Percentiles rank a stretch among this genome's conserved stretches.
Evolutionary conservation across 2,797 vertebrate species (phyloP).

Genomic region (Enteromius afrohamiltoni): DNA sequence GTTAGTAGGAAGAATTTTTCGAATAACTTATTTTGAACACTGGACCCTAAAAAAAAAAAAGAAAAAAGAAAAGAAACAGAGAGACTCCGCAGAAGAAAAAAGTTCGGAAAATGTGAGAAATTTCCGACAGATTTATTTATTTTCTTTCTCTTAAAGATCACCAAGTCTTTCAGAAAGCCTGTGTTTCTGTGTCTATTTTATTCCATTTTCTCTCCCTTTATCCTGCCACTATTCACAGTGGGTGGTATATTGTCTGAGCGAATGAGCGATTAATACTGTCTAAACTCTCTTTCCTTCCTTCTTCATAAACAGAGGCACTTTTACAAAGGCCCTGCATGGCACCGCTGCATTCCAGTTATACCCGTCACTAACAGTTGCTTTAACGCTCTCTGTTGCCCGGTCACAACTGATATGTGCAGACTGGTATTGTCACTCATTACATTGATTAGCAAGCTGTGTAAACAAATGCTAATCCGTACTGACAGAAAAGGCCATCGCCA

Average conservation of each 20-base stretch:
- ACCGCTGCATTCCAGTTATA: constrained; percentile 27
- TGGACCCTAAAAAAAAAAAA: not conserved
- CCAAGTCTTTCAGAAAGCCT: not conserved
- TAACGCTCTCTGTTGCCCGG: not conserved
- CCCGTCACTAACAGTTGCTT: not conserved
- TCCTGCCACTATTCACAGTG: constrained; percentile 15
- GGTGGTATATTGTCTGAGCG: constrained; percentile 26
- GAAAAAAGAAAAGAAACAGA: not conserved
- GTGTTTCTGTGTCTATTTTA: not conserved
- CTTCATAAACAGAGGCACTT: constrained; percentile 15
- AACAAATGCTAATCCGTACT: constrained; percentile 36
- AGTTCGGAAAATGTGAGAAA: not conserved
- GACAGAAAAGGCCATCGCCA: constrained; percentile 4
- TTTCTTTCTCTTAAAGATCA: not conserved
- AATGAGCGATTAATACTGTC: constrained; percentile 7
- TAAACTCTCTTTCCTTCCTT: constrained; percentile 38
- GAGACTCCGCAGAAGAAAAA: not conserved
- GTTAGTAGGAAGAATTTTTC: not conserved
- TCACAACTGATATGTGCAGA: constrained; percentile 18
- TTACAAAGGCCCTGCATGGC: constrained; percentile 15
- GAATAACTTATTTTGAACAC: not conserved
- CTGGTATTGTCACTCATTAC: constrained; percentile 25
- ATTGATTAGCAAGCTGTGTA: constrained; percentile 37
- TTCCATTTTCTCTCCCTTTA: not conserved
- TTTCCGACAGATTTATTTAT: not conserved